Evolutionary conservation across 1,140 invertebrate genomes (phyloP), one percentile per base, ranked within the genome.

Genomic region (Calliopsis andreniformis): DNA sequence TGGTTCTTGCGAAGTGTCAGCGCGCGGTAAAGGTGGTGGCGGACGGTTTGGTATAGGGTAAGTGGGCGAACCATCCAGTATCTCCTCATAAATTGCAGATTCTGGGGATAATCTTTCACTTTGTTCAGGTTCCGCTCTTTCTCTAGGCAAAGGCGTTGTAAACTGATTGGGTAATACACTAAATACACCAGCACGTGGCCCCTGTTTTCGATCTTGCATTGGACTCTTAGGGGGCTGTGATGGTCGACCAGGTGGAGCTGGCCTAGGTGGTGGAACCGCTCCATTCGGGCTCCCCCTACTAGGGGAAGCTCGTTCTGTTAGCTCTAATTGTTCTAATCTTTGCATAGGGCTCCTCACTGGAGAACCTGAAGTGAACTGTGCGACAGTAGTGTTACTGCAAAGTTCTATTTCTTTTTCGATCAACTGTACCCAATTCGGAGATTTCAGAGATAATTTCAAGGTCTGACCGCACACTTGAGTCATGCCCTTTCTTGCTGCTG

Each of bases 361-460:
- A 2, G 92, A 91, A 84, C 90, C 88, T 7, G 92, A 88, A 8
- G 92, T 92, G 84, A 93, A 95, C 30, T 98, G 92, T 7, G 97
- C 95, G 56, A 96, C 92, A 4, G 97, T 97, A 82, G 97, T 97
- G 79, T 96, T 96, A 18, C 95, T 95, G 90, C 96, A 97, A 14
- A 98, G 92, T 58, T 94, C 94, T 80, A 98, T 94, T 92, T 98
- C 97, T 61, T 95, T 94, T 84, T 96, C 94, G 12, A 97, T 95
- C 80, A 95, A 93, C 39, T 95, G 93, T 42, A 96, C 93, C 98
- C 98, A 99, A 78, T 97, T 94, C 1, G 95, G 94, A 0, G 97
- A 97, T 90, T 97, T 98, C 1, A 98, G 91, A n/a, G 94, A 93
- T 14, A 98, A 93, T 49, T 92, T 92, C 7, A 98, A 91, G 6